Conservation (phyloP, 2,797 vertebrate species). For the Catharus ustulatus region DNA sequence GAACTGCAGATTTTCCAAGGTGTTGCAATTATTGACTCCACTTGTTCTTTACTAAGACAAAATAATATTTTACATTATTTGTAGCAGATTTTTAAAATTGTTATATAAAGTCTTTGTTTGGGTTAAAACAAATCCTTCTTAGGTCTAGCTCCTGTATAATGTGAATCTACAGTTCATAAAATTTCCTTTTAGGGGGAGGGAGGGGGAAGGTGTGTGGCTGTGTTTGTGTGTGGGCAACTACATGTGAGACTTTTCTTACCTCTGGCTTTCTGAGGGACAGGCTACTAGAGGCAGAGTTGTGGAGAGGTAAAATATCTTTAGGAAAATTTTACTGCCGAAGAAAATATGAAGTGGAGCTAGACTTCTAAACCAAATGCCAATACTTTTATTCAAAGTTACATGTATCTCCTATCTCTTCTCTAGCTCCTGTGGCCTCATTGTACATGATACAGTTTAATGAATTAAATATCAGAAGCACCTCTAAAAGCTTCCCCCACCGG, state of each 20-base stretch:
- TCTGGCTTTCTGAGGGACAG: neutral
- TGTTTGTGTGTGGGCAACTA: neutral
- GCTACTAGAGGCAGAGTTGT: neutral
- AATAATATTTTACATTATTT: neutral
- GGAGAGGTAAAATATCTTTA: neutral
- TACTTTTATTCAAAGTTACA: neutral
- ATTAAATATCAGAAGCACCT: neutral
- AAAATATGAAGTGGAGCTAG: neutral
- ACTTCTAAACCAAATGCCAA: neutral
- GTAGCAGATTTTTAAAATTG: neutral
- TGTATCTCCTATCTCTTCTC: neutral
- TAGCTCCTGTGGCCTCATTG: neutral
- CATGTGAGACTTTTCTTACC: neutral
- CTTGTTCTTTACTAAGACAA: neutral
- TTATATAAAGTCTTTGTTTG: neutral
- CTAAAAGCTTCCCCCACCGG: neutral
- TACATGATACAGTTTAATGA: neutral
- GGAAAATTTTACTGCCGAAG: neutral
- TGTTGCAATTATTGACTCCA: neutral
- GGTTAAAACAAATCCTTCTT: neutral
- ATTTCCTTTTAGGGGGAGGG: fast-evolving
- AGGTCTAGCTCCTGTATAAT: neutral
- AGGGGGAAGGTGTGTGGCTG: neutral
- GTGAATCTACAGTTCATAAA: neutral
- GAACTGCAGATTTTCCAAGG: neutral